Evolutionary conservation across 2,797 vertebrate species (phyloP).

Genomic region (Notolepis coatsorum): DNA sequence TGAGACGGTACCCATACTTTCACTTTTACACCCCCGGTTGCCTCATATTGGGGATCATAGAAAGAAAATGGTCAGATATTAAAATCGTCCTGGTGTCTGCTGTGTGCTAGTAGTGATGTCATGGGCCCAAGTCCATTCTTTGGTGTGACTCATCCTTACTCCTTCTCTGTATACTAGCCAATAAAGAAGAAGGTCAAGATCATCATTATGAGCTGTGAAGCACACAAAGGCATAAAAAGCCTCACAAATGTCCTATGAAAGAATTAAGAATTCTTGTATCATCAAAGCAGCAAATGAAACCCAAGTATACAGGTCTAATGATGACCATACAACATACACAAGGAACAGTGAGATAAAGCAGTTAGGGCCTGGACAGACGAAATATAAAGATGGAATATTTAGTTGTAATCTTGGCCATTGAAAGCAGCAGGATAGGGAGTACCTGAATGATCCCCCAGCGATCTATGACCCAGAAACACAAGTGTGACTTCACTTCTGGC

Average conservation of each 20-base stretch:
- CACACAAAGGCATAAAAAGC: not conserved
- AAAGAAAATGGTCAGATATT: no score
- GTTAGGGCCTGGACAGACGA: conserved; percentile 7
- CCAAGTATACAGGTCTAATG: no score
- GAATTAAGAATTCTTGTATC: not conserved
- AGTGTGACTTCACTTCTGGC: conserved; percentile 11
- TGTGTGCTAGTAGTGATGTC: no score
- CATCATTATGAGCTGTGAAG: not conserved
- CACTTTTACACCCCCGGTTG: no score
- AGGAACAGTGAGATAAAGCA: conserved; percentile 5
- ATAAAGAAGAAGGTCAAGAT: no score
- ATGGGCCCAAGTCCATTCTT: no score
- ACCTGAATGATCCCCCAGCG: not conserved
- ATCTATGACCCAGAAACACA: not conserved
- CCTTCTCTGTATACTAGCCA: no score
- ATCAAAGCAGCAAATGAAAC: not conserved
- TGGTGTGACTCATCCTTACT: no score
- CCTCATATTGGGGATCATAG: no score
- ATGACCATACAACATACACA: conserved; percentile 3
- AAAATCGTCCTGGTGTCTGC: no score
- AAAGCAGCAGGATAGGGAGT: conserved; percentile 1
- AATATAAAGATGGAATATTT: conserved; percentile 7
- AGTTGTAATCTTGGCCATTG: not conserved
- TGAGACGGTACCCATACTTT: no score
- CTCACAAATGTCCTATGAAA: not conserved